phyloP scores from a whole-genome alignment of 1,140 invertebrate species.

The Ips typographus region DNA sequence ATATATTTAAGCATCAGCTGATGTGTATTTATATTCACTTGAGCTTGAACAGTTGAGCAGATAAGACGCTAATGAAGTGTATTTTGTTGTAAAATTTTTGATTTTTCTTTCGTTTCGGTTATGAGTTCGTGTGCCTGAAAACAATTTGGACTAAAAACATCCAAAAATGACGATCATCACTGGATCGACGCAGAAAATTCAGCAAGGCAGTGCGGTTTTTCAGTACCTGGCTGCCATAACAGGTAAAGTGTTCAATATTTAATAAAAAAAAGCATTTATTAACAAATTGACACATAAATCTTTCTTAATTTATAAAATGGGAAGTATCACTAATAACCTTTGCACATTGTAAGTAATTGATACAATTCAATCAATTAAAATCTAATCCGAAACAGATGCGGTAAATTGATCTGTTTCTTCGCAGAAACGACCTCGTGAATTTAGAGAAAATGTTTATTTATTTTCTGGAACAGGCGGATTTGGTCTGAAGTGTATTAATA shows the following conservation, averaged over 20 bases:
- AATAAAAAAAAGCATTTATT: too few species aligned
- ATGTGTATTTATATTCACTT: constrained; percentile 20
- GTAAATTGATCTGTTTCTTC: background rate
- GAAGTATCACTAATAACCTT: background rate
- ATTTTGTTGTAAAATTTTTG: background rate
- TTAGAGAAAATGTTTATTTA: too few species aligned
- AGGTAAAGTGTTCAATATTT: constrained; percentile 11
- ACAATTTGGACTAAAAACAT: background rate
- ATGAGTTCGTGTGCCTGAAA: background rate
- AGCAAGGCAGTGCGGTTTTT: constrained; percentile 31
- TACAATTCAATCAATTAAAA: constrained; percentile 11
- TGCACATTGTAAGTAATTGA: background rate
- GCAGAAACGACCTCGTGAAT: too few species aligned
- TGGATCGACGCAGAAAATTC: constrained; percentile 35
- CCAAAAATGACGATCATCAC: constrained; percentile 35
- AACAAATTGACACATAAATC: too few species aligned
- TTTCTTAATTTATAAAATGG: too few species aligned
- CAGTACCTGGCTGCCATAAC: constrained; percentile 38
- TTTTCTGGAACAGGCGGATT: too few species aligned
- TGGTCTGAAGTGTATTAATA: too few species aligned
- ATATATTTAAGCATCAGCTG: constrained; percentile 23
- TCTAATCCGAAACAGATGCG: constrained; percentile 9
- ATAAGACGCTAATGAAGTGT: background rate
- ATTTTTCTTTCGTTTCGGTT: background rate
- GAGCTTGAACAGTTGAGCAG: background rate